These are phyloP conservation scores for Geothlypis trichas DNA, from an alignment of 2,113 vertebrate genomes.

Conservation along the genomic window DNA sequence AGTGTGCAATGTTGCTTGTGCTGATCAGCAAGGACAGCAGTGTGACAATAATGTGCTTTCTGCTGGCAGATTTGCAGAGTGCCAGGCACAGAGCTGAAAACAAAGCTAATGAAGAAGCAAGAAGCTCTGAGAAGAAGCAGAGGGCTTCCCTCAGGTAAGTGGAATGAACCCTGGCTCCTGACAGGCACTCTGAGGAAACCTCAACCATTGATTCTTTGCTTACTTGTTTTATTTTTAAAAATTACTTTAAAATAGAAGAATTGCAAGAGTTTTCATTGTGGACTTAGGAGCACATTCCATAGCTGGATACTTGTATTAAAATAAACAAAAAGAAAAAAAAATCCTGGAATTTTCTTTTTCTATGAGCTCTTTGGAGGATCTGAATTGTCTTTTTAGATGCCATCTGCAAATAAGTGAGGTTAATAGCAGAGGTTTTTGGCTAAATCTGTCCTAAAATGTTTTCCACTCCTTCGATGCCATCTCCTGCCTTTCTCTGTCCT, in stretches of 20 bases:
- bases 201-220: not conserved
- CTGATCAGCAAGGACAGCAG: not conserved
- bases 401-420: not conserved
- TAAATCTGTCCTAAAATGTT: not conserved
- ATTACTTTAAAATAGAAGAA: not conserved
- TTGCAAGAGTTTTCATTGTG: not conserved
- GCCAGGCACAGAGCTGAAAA: slow-evolving; percentile 85
- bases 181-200: not conserved
- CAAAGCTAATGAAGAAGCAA: slow-evolving; percentile 88
- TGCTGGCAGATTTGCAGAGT: slow-evolving; percentile 82
- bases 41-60: not conserved
- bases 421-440: not conserved
- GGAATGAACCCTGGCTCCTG: not conserved
- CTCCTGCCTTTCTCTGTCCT: not conserved
- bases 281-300: not conserved
- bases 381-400: not conserved
- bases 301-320: not conserved
- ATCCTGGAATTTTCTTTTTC: not conserved
- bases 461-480: not conserved
- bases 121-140: slow-evolving; percentile 89
- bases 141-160: slow-evolving; percentile 87
- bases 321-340: not conserved
- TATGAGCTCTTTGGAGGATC: not conserved
- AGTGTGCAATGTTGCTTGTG: fast-evolving
- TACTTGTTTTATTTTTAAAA: not conserved